A percentile compares a stretch with the other conserved stretches of the same genome.
Evolutionary conservation across 2,888 invertebrate genomes (phyloP).

Genomic region (Stenotaenia linearis): DNA sequence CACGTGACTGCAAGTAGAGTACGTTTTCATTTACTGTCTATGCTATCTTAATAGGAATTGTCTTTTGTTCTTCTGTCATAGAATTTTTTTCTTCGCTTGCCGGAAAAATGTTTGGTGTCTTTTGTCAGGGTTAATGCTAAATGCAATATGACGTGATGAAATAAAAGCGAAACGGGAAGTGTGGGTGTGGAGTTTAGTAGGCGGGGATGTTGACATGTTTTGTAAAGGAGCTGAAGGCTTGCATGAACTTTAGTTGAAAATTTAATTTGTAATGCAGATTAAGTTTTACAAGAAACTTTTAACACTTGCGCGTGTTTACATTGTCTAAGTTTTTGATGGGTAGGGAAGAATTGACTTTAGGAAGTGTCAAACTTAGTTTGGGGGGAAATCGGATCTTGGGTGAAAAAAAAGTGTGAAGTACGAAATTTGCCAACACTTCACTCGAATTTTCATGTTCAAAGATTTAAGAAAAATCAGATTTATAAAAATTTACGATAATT

Average conservation of each 20-base stretch:
- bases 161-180: not conserved
- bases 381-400: too few relatives aligned
- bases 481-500: too few relatives aligned
- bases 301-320: not conserved
- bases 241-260: not conserved
- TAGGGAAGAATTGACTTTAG: too few relatives aligned
- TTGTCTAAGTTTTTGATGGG: too few relatives aligned
- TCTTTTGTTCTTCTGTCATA: not conserved
- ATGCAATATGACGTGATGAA: slow-evolving; percentile 2
- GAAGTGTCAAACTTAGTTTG: too few relatives aligned
- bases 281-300: not conserved
- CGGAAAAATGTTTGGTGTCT: slow-evolving; percentile 7
- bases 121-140: slow-evolving; percentile 14
- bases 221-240: not conserved
- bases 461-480: too few relatives aligned
- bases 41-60: slow-evolving; percentile 15
- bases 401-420: too few relatives aligned
- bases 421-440: too few relatives aligned
- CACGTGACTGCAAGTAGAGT: not conserved
- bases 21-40: not conserved
- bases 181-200: slow-evolving; percentile 1
- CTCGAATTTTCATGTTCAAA: too few relatives aligned
- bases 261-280: not conserved
- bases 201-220: slow-evolving; percentile 10
- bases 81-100: not conserved